Evolutionary conservation across 2,113 vertebrate species (phyloP).

Genomic region (Mesocricetus auratus): DNA sequence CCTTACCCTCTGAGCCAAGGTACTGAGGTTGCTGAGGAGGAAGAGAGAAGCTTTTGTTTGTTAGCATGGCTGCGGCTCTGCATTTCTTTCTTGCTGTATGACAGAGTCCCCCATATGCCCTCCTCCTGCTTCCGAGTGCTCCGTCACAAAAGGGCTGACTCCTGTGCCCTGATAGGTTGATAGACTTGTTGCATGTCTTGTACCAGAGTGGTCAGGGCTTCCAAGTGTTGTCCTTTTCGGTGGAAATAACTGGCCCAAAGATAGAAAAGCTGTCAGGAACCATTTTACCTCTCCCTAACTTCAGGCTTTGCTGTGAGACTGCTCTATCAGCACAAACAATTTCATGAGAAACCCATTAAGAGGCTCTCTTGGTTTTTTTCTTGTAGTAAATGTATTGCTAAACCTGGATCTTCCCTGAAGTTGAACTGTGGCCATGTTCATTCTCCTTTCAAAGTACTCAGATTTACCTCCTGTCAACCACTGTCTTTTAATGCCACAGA

Average conservation of each 20-base stretch:
- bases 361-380: neutral
- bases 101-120: neutral
- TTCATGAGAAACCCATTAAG: slow-evolving; percentile 28
- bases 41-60: neutral
- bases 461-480: slow-evolving; percentile 56
- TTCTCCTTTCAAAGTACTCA: slow-evolving; percentile 41
- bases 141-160: slow-evolving; percentile 27
- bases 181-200: slow-evolving; percentile 24
- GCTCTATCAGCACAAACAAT: slow-evolving; percentile 40
- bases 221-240: neutral
- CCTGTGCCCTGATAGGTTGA: neutral
- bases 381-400: slow-evolving; percentile 39
- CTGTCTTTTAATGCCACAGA: slow-evolving; percentile 69
- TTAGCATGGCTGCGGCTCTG: neutral
- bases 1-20: neutral
- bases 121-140: slow-evolving; percentile 32
- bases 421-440: slow-evolving; percentile 40
- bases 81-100: neutral
- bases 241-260: slow-evolving; percentile 30
- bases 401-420: slow-evolving; percentile 60
- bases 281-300: neutral
- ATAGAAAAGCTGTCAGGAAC: neutral
- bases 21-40: neutral
- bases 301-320: neutral
- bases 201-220: neutral